Base-by-base conservation (phyloP, 2,888 invertebrate genomes). In the Nomada ferruginata region DNA sequence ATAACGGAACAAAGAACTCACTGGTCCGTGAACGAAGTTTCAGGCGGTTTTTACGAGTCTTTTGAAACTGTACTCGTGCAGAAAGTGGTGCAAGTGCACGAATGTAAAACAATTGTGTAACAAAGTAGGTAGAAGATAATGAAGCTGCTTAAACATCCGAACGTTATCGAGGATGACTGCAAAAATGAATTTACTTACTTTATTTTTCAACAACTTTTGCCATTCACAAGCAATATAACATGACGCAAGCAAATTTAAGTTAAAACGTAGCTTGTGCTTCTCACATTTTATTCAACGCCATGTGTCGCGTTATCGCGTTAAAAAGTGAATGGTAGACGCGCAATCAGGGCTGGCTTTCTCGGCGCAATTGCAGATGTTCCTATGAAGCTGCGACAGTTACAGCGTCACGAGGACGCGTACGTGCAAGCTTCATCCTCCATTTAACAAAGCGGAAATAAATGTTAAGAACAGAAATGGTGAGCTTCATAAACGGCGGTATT, bases 381-480 rank as follows among this genome's bases (percentile, higher is more conserved):
- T 7, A 11, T 9, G n/a, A n/a, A 71, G 29, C 18, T 52, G 52
- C 52, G 52, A n/a, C 42, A 15, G 26, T 53, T 13, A 11, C 53
- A 26, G 18, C n/a, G 26, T 23, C 18, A 5, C 7, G 29, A 18
- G 7, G 26, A 50, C 18, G 18, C 9, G 23, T 9, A 26, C 63
- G n/a, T n/a, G 23, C 20, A 10, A 23, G 50, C 18, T 60, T 13
- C 50, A 7, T 18, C 15, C 29, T 50, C 18, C 57, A 18, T 66
- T 63, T 61, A 52, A 52, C 50, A 52, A 60, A 75, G 61, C 44
- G 50, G 42, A 20, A 61, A 61, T 52, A 9, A 61, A 18, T 52
- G 23, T 9, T 18, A 36, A 52, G 61, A 36, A 18, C 60, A 60
- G 50, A 23, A 59, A 70, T 60, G 23, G 15, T 13, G 5, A 29